phyloP scores from a whole-genome alignment of 2,113 vertebrate genomes.

The Empidonax traillii region DNA sequence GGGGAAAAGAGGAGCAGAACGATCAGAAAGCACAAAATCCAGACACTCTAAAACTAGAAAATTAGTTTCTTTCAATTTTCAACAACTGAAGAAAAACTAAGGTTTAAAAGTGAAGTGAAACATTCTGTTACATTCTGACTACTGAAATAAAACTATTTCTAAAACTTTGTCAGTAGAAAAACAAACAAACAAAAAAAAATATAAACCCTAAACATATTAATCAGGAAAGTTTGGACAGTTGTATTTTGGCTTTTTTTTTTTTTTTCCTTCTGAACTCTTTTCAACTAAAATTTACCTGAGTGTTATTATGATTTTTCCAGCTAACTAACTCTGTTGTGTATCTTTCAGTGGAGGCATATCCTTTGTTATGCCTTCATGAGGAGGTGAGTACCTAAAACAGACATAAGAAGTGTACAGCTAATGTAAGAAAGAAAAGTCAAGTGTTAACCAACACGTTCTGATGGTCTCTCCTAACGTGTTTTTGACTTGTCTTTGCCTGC shows the following conservation, averaged over 20 bases:
- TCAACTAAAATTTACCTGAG: not conserved
- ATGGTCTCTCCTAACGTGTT: not conserved
- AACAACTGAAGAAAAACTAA: not conserved
- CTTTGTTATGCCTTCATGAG: not conserved
- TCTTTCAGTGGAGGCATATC: not conserved
- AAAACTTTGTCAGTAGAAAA: not conserved
- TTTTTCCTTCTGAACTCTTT: not conserved
- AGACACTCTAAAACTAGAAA: not conserved
- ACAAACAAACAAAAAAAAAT: not conserved
- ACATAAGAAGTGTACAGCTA: not conserved
- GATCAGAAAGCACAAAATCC: not conserved
- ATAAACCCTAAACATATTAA: not conserved
- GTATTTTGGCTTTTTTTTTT: not conserved
- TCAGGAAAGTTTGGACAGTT: not conserved
- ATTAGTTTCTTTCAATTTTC: not conserved
- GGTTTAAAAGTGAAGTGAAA: not conserved
- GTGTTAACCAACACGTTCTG: not conserved
- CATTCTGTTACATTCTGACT: not conserved
- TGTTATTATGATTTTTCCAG: not conserved
- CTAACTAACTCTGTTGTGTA: not conserved
- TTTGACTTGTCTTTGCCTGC: not conserved
- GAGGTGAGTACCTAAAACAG: not conserved
- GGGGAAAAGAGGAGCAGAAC: not conserved
- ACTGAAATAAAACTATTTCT: not conserved
- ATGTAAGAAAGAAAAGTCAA: not conserved